Base-by-base conservation (phyloP, 2,888 invertebrate species). In the Microplitis deprimator region DNA sequence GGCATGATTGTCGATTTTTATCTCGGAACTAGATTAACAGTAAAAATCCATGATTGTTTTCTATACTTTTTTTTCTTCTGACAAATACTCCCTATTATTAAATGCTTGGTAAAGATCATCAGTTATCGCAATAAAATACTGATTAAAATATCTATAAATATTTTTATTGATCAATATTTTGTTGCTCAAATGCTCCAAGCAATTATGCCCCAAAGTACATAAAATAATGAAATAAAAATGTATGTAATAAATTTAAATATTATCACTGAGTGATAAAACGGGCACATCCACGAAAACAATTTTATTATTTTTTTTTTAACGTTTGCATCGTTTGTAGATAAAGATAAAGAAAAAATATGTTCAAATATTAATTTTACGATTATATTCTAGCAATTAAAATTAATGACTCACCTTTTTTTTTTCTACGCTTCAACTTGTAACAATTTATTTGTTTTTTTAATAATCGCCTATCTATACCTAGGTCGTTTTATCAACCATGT, bases 1-100 rank as follows among this genome's bases (percentile, higher is more conserved):
- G 13, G 38, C 65, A 29, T 29, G 65, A 65, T 65, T 65, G 38
- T 65, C 8, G 65, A 65, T 65, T 65, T n/a, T 29, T 65, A 65
- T 65, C 65, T 29, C 38, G 20, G 7, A 29, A 29, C 6, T 65
- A 38, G 62, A 62, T 62, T 17, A 62, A 62, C 50, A 50, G 5
- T 50, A 50, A 50, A 50, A 50, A 50, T 50, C 10, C 50, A 50
- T 5, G 50, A 50, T 50, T 50, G 8, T 13, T 5, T 50, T 50
- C 50, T 50, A 50, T 50, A 13, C 13, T 50, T 50, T 13, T 5
- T 50, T 50, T 41, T 41, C n/a, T 41, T 50, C 13, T 50, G 29
- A 29, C 29, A 50, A 50, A 50, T 50, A 13, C 50, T 50, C 13
- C 13, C 50, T 50, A 50, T 10, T 50, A 50, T 50, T 50, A 13